A percentile compares a stretch with the other conserved stretches of the same genome.
Evolutionary conservation across 2,888 invertebrate species (phyloP).

Genomic region (Phasia obesa): DNA sequence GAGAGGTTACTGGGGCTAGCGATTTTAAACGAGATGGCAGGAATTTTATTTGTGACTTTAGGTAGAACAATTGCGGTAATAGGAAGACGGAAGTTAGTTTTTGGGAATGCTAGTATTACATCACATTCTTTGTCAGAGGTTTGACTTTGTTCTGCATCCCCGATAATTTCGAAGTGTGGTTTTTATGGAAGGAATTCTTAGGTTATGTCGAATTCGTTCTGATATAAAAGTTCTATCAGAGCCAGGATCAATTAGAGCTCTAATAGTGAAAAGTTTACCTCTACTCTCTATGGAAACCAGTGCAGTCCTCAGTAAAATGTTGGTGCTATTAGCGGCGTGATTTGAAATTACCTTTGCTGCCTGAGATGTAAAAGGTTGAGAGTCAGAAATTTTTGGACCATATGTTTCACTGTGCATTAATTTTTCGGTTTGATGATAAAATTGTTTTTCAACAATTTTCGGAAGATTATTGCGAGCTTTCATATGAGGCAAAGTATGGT

Average conservation of each 20-base stretch:
- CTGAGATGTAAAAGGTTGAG: no score
- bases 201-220: background rate
- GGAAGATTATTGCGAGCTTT: no score
- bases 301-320: no score
- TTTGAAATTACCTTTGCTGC: no score
- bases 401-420: no score
- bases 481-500: background rate
- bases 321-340: no score
- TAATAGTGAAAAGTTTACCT: no score
- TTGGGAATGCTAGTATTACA: background rate
- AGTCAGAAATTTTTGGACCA: no score
- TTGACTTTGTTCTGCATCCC: conserved; percentile 28
- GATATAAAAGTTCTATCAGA: conserved; percentile 35
- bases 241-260: no score
- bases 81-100: background rate
- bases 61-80: background rate
- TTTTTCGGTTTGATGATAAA: no score
- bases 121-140: conserved; percentile 27
- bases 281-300: conserved; percentile 3
- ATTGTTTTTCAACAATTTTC: no score
- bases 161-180: conserved; percentile 4
- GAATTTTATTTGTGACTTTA: conserved; percentile 10
- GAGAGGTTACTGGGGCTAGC: no score
- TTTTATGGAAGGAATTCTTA: conserved; percentile 2
- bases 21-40: background rate